Base-by-base conservation (phyloP, 2,797 vertebrate genomes). In the Meda fulgida region DNA sequence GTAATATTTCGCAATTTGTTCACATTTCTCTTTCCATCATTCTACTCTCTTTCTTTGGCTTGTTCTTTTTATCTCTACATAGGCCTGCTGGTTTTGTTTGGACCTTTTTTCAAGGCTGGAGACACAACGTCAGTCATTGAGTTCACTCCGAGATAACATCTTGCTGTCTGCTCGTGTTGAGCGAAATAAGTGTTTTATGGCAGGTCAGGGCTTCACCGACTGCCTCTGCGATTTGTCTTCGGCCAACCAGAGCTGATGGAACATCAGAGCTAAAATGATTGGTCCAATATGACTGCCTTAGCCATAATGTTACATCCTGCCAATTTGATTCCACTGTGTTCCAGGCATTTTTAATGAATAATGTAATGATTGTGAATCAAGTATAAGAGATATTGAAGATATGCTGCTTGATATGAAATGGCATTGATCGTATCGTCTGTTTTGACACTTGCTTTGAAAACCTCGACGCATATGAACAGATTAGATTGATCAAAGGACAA, bases 191-290 rank as follows among this genome's bases (percentile, higher is more conserved):
- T 82, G 82, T 84, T 83, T 85, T 67, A 88, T 80, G 71, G 53
- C 40, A 63, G 75, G 78, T 83, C 81, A 88, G 53, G 82, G 66
- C 65, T 65, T 75, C 38, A n/a, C 60, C 34, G 60, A 43, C 69
- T 85, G 78, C 72, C 38, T 87, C 51, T 8, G 29, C 70, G 38
- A 83, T 84, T 86, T 83, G 70, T 87, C 70, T 63, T 65, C 69
- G 60, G 81, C 69, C 51, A 16, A 66, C 34, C 19, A 36, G 81
- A 80, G 67, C 81, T 60, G 38, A 55, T 71, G 63, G 31, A 82
- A 63, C 29, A 60, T 67, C 67, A 81, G 48, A 79, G 85, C 65
- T 53, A 65, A 80, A 84, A 86, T 48, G 34, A 80, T 80, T 48
- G 69, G 75, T 31, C 36, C 65, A 43, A 58, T 83, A 75, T 83